Percentiles rank a stretch among this genome's conserved stretches.
Conservation (phyloP, 2,113 vertebrate genomes). For the Aix galericulata region DNA sequence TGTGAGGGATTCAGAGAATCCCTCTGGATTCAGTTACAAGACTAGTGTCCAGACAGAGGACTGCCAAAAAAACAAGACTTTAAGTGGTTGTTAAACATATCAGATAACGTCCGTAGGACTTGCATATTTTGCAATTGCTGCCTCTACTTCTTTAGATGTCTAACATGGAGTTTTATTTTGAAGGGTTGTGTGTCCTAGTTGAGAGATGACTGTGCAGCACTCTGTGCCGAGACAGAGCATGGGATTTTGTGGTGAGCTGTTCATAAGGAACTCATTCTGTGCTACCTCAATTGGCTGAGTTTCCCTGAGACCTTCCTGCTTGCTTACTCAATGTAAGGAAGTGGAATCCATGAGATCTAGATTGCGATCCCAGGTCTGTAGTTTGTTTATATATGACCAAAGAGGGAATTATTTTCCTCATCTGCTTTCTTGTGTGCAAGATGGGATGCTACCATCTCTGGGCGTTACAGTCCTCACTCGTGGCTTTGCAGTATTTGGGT, state of each 20-base stretch:
- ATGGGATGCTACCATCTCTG: background rate
- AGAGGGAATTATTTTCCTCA: background rate
- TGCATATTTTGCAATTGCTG: rapidly evolving
- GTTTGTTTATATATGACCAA: background rate
- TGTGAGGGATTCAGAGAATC: background rate
- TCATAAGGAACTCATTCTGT: rapidly evolving
- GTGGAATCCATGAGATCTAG: background rate
- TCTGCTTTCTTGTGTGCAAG: background rate
- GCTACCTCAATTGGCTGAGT: background rate
- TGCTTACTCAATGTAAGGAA: rapidly evolving
- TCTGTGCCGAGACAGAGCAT: no score
- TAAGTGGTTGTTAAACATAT: background rate
- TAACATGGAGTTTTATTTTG: background rate
- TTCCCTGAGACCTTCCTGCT: background rate
- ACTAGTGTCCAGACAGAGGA: background rate
- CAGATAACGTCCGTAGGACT: rapidly evolving
- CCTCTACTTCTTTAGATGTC: background rate
- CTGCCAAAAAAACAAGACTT: background rate
- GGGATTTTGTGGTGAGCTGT: background rate
- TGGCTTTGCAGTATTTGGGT: background rate
- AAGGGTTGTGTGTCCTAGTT: background rate
- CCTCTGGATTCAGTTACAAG: rapidly evolving
- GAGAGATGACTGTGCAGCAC: background rate
- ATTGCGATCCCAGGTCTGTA: background rate
- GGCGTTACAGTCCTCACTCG: background rate